Evolutionary conservation across 2,888 invertebrate genomes (phyloP).

Genomic region (Brenthis daphne): DNA sequence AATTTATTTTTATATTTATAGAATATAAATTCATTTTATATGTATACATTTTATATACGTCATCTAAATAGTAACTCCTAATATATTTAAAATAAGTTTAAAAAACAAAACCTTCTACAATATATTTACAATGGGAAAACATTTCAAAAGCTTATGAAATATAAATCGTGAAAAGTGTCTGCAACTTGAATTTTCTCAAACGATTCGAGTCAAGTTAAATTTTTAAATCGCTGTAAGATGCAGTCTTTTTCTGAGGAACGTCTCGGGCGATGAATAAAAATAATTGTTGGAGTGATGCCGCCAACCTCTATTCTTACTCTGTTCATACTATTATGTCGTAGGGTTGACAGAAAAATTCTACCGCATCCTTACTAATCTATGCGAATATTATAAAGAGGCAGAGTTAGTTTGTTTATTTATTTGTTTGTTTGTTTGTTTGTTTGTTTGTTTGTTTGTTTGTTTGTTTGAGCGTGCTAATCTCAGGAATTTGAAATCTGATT

Average conservation of each 20-base stretch:
- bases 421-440: no score
- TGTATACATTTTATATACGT: no score
- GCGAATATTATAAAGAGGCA: no score
- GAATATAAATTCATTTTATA: no score
- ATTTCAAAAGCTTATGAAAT: slow-evolving; percentile 18
- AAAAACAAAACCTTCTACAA: neutral
- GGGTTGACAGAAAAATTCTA: slow-evolving; percentile 50
- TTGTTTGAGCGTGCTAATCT: no score
- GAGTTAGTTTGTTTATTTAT: no score
- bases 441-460: no score
- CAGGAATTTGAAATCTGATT: no score
- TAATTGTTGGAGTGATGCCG: slow-evolving; percentile 65
- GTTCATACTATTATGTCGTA: slow-evolving; percentile 43
- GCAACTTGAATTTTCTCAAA: slow-evolving; percentile 18
- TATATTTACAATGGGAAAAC: slow-evolving; percentile 16
- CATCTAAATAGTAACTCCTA: no score
- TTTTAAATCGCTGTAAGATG: slow-evolving; percentile 42
- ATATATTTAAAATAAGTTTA: no score
- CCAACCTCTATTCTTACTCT: slow-evolving; percentile 64
- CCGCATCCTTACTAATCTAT: no score
- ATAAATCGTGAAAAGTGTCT: slow-evolving; percentile 23
- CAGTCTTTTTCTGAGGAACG: slow-evolving; percentile 42
- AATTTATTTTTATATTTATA: no score
- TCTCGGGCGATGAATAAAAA: slow-evolving; percentile 66
- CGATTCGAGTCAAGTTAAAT: slow-evolving; percentile 36